Base-by-base conservation (phyloP, 2,797 vertebrate species). In the Cyprinella venusta region DNA sequence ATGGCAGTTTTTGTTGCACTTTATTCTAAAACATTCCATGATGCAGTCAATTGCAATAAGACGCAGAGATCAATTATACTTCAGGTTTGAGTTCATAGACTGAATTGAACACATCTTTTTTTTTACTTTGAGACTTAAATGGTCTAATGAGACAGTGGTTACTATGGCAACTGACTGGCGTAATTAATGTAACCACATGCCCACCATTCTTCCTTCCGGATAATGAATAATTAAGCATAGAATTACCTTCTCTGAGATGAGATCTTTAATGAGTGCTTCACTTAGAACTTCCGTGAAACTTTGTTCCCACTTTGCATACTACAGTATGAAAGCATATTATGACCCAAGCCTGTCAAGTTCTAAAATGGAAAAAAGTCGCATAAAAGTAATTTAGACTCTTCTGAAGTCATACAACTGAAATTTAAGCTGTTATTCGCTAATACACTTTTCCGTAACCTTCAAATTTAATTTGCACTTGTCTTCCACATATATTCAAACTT, bases 181-280 rank as follows among this genome's bases (percentile, higher is more conserved):
- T 68, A 76, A 36, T 82, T 82, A 68, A 82, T 78, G 38, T 36
- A 76, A 63, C 21, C 65, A 48, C 16, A 1, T 21, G 24, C 52
- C 26, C 54, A 77, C 52, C 24, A 61, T 69, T 77, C 38, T 77
- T 69, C 40, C 50, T 69, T 36, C 26, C 13, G 16, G 54, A 71
- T 83, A 59, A 48, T 83, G 65, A 83, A 83, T 77, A 70, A 70
- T 70, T 77, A 78, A 70, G 40, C 54, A 26, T 48, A 54, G 65
- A 70, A 63, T 78, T 77, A 77, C 21, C 54, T 83, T 7, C 15
- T 68, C 48, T 69, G 78, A 69, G 64, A 68, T 21, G 50, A 68
- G 21, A 36, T 38, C 45, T 38, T 69, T 79, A 79, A 79, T 69
- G 78, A 69, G 33, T 24, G 33, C 63, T 69, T 79, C 48, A 33